Percentiles rank a stretch among this genome's conserved stretches.
These are phyloP conservation scores for Apostichopus californicus DNA, from an alignment of 35 echinoderm and acorn worm genomes.

Conservation along the genomic window DNA sequence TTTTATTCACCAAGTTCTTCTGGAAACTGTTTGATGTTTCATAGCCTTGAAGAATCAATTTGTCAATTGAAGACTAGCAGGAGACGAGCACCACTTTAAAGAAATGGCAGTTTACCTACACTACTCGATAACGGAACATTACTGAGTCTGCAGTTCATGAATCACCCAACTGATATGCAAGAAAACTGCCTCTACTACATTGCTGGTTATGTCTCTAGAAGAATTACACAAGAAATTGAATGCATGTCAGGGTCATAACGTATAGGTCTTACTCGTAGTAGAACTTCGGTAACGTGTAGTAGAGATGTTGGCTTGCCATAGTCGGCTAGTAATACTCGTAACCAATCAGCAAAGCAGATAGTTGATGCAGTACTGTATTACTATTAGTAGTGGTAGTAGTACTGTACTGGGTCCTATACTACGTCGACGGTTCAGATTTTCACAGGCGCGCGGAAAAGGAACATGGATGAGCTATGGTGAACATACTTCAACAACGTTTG, in stretches of 20 bases:
- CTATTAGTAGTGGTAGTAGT: too few species aligned
- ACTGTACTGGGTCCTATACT: too few species aligned
- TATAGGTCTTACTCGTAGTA: too few species aligned
- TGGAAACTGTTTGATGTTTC: conserved; percentile 30
- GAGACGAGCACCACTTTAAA: neutral
- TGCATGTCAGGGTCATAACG: neutral
- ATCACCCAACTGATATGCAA: conserved; percentile 5
- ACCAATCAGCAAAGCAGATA: too few species aligned
- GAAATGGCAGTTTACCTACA: neutral
- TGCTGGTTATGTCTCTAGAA: conserved; percentile 30
- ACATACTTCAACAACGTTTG: too few species aligned
- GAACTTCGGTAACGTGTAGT: too few species aligned
- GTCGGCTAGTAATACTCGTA: too few species aligned
- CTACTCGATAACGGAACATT: neutral
- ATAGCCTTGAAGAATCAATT: conserved; percentile 27
- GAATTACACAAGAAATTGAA: conserved; percentile 16
- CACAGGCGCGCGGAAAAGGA: too few species aligned
- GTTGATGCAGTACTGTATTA: too few species aligned
- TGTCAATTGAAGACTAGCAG: conserved; percentile 9
- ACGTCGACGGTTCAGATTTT: too few species aligned
- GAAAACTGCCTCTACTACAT: conserved; percentile 25
- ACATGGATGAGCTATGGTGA: too few species aligned
- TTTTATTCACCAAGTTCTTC: neutral
- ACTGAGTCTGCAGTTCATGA: neutral
- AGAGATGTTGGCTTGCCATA: too few species aligned